phyloP scores from a whole-genome alignment of 2,797 vertebrate genomes.

The Tiaroga cobitis region DNA sequence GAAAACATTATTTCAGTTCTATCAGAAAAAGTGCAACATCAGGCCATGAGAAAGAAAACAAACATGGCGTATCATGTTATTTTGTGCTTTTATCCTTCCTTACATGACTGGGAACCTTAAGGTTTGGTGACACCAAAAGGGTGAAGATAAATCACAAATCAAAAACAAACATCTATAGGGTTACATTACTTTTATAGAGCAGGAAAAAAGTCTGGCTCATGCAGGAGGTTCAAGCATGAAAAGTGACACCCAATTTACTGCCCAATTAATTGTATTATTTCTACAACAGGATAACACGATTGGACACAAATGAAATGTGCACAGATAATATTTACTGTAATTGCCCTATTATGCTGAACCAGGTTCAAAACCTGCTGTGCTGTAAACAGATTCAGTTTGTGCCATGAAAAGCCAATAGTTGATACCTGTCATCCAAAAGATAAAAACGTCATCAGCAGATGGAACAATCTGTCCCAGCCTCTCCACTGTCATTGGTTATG shows the following conservation, averaged over 20 bases:
- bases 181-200: not conserved
- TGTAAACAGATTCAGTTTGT: slow-evolving; percentile 3
- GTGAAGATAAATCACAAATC: not conserved
- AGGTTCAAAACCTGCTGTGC: not conserved
- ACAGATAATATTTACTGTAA: not conserved
- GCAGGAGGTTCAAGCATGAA: not conserved
- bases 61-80: slow-evolving; percentile 6
- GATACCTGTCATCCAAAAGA: slow-evolving; percentile 19
- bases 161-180: not conserved
- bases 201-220: not conserved
- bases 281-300: not conserved
- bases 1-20: not conserved
- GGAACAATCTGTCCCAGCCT: slow-evolving; percentile 6
- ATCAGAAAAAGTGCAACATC: not conserved
- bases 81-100: not conserved
- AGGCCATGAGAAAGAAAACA: slow-evolving; percentile 7
- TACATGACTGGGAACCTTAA: not conserved
- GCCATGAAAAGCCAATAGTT: not conserved
- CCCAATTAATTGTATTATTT: not conserved
- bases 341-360: slow-evolving; percentile 8
- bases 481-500: not conserved
- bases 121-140: not conserved
- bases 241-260: not conserved
- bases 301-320: not conserved
- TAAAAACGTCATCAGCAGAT: slow-evolving; percentile 1